Evolutionary conservation across 2,797 vertebrate genomes (phyloP).

Genomic region (Siniperca undulata): DNA sequence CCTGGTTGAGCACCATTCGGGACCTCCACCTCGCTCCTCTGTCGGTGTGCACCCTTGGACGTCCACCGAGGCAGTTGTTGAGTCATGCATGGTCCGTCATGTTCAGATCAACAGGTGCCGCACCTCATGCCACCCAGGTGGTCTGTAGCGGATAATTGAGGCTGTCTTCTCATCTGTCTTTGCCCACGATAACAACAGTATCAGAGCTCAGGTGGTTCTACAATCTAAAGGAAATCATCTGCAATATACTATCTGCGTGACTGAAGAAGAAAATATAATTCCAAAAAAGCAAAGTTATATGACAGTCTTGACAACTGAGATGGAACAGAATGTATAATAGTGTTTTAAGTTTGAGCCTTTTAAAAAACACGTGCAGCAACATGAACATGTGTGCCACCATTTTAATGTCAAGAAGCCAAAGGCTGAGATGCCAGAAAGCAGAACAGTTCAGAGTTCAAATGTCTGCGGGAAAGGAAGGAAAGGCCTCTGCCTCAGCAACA

Average conservation of each 20-base stretch:
- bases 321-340: not conserved
- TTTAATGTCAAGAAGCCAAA: conserved; percentile 30
- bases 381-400: not conserved
- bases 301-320: not conserved
- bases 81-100: too few species aligned
- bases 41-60: too few species aligned
- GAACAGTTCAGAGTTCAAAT: conserved; percentile 26
- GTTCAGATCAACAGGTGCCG: too few species aligned
- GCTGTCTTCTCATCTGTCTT: too few species aligned
- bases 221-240: not conserved
- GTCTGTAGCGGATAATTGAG: too few species aligned
- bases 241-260: not conserved
- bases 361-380: not conserved
- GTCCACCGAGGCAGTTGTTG: too few species aligned
- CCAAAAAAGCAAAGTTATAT: not conserved
- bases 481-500: conserved; percentile 4
- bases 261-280: not conserved
- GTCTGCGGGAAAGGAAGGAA: conserved; percentile 23
- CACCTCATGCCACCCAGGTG: too few species aligned
- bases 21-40: too few species aligned
- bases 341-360: conserved; percentile 1
- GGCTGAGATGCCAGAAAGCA: conserved; percentile 17
- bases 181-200: not conserved
- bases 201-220: not conserved
- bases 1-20: too few species aligned